phyloP scores from a whole-genome alignment of 2,888 invertebrate species.

The Marasmarcha lunaedactyla region DNA sequence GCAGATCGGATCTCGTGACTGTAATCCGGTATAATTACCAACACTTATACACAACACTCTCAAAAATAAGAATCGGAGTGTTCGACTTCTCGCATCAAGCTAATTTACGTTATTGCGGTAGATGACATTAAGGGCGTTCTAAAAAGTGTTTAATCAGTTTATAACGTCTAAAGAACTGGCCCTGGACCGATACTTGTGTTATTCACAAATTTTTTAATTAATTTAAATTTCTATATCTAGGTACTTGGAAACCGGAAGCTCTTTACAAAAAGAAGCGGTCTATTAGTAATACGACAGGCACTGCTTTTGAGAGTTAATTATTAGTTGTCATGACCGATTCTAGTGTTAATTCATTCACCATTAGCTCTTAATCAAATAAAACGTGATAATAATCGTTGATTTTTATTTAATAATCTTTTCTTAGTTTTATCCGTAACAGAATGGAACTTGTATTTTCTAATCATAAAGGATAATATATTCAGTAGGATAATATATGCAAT shows the following conservation, averaged over 20 bases:
- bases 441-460: too few species aligned
- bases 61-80: too few species aligned
- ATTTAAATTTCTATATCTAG: constrained; percentile 44
- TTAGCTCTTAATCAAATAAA: too few species aligned
- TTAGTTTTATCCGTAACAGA: too few species aligned
- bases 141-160: constrained; percentile 33
- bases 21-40: too few species aligned
- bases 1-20: too few species aligned
- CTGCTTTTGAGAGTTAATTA: constrained; percentile 5
- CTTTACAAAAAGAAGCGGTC: constrained; percentile 34
- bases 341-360: too few species aligned
- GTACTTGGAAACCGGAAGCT: constrained; percentile 45
- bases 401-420: too few species aligned
- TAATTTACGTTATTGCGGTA: neutral
- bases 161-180: constrained; percentile 46
- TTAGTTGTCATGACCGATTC: constrained; percentile 8
- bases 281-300: constrained; percentile 21
- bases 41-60: too few species aligned
- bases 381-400: too few species aligned
- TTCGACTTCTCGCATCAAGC: neutral
- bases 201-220: constrained; percentile 49
- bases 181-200: constrained; percentile 34
- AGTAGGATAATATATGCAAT: too few species aligned
- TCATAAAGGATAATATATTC: too few species aligned
- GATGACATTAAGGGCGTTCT: neutral